These are phyloP conservation scores for Porites rus DNA, from an alignment of 92 coral and sea anemone species.

Conservation along the genomic window DNA sequence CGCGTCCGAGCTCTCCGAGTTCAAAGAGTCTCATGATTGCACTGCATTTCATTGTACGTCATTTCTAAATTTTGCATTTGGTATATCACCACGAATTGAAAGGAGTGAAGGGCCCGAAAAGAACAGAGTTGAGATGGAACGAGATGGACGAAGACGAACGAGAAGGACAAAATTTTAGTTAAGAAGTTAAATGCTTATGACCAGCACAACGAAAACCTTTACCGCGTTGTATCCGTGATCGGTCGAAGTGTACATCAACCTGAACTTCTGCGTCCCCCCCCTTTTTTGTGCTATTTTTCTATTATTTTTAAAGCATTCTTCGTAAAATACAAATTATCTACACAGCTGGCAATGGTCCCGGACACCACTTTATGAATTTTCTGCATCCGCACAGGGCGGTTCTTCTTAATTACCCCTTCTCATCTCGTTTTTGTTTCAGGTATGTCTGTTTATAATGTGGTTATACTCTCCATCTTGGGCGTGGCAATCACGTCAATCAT, in stretches of 20 bases:
- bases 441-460: constrained; percentile 82
- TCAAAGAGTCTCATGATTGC: too few relatives aligned
- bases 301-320: too few relatives aligned
- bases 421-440: constrained; percentile 31
- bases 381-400: too few relatives aligned
- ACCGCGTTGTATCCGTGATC: not conserved
- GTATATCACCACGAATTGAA: not conserved
- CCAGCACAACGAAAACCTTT: not conserved
- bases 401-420: too few relatives aligned
- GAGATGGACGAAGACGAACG: not conserved
- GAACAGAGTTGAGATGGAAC: not conserved
- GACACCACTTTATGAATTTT: too few relatives aligned
- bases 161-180: not conserved
- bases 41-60: too few relatives aligned
- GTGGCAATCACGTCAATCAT: constrained; percentile 71
- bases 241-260: too few relatives aligned
- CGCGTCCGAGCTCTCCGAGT: too few relatives aligned
- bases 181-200: not conserved
- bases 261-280: too few relatives aligned
- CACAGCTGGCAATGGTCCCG: too few relatives aligned
- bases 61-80: not conserved
- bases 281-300: too few relatives aligned
- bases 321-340: too few relatives aligned
- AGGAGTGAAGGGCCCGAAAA: not conserved
- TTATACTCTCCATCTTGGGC: constrained; percentile 72